Evolutionary conservation across 2,888 invertebrate genomes (phyloP).

Genomic region (Cephus pygmeus): DNA sequence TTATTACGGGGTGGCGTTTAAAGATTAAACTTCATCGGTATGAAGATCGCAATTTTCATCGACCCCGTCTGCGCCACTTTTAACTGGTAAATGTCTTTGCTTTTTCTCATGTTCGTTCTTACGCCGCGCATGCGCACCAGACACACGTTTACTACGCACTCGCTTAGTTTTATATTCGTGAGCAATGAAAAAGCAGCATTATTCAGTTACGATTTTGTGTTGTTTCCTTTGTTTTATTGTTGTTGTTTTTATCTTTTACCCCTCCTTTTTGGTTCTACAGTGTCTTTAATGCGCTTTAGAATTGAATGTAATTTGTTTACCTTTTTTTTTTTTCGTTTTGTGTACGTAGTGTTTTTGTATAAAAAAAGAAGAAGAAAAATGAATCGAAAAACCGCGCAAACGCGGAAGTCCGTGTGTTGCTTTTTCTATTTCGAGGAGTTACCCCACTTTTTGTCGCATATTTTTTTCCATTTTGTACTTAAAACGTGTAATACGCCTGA

Average conservation of each 20-base stretch:
- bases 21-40: neutral
- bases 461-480: slow-evolving; percentile 53
- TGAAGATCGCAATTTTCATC: too few relatives aligned
- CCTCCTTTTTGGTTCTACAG: slow-evolving; percentile 24
- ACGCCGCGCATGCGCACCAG: slow-evolving; percentile 24
- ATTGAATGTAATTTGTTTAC: slow-evolving; percentile 17
- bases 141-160: neutral
- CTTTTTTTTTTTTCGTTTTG: slow-evolving; percentile 7
- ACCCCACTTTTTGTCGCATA: neutral
- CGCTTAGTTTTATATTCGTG: neutral
- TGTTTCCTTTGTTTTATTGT: slow-evolving; percentile 15
- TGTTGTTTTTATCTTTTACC: slow-evolving; percentile 20
- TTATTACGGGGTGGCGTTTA: neutral
- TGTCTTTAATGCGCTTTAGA: slow-evolving; percentile 19
- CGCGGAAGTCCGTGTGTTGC: slow-evolving; percentile 18
- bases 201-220: slow-evolving; percentile 14
- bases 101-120: slow-evolving; percentile 28
- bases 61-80: neutral
- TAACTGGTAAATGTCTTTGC: slow-evolving; percentile 17
- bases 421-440: neutral
- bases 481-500: slow-evolving; percentile 56
- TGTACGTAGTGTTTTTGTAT: neutral
- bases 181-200: neutral
- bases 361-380: slow-evolving; percentile 20
- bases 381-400: slow-evolving; percentile 30